phyloP scores from a whole-genome alignment of 2,888 invertebrate species.

The Netelia fuscicornis region DNA sequence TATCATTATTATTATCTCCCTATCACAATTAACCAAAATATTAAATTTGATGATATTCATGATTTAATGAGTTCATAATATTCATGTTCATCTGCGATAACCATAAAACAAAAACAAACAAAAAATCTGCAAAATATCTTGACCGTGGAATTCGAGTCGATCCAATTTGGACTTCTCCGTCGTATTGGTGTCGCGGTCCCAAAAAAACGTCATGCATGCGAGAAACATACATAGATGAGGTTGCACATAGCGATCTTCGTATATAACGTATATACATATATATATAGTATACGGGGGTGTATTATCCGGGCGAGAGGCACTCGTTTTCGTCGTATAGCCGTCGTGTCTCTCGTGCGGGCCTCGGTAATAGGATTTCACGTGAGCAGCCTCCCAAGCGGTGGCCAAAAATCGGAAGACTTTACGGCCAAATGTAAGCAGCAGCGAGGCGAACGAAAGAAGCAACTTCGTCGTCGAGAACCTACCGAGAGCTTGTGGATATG shows the following conservation, averaged over 20 bases:
- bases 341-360: constrained; percentile 65
- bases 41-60: too few species aligned
- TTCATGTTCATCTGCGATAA: too few species aligned
- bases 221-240: constrained; percentile 1
- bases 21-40: too few species aligned
- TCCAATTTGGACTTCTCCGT: constrained; percentile 53
- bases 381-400: constrained; percentile 80
- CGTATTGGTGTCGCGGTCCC: constrained; percentile 34
- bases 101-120: background rate
- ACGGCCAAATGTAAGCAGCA: constrained; percentile 67
- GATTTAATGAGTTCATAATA: too few species aligned
- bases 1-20: too few species aligned
- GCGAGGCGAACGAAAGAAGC: constrained; percentile 47
- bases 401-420: constrained; percentile 81
- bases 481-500: constrained; percentile 46
- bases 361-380: constrained; percentile 79
- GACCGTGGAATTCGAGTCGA: constrained; percentile 31
- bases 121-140: constrained; percentile 56
- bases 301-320: constrained; percentile 52
- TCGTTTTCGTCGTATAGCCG: constrained; percentile 69
- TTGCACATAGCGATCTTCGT: constrained; percentile 7
- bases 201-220: constrained; percentile 25
- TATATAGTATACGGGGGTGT: background rate
- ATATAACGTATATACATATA: constrained; percentile 2
- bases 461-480: constrained; percentile 43